Evolutionary conservation across 2,888 invertebrate genomes (phyloP), one percentile per base, ranked within the genome.

Genomic region (Melanchra persicariae): DNA sequence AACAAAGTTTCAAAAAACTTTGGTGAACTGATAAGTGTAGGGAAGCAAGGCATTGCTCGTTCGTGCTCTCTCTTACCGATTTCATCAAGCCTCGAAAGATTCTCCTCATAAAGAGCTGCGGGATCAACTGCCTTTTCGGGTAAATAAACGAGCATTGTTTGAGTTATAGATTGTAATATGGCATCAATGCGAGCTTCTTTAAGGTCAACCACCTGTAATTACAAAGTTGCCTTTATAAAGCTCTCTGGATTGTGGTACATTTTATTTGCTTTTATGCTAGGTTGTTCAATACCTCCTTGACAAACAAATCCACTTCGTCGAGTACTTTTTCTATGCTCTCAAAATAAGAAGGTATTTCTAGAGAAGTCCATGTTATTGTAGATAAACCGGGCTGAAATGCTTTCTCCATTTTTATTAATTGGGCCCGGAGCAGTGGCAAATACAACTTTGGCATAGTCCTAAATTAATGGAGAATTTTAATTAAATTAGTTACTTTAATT

Each of bases 331-430:
- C 94, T 51, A 98, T 97, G 26, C 95, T 93, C 1, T 94, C 93
- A 84, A 97, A 97, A 87, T 97, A 97, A 45, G 97, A 91, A 0
- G 97, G 96, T 81, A 98, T 97, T 87, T 97, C 97, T 83, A 98
- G 96, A 0, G 98, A 98, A 0, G 98, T 97, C 98, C 98, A 99
- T 0, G 98, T 98, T 24, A 98, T 97, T 1, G 97, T 97, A 0
- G 98, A 97, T 17, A 98, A 92, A 1, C 98, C 98, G 0, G 98
- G 98, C 90, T 97, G 97, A 79, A 98, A 97, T 0, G 97, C 97
- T 63, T 96, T 95, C 77, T 98, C 98, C 81, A 98, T 90, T 88
- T 97, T 97, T 75, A 97, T 95, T 17, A 98, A 92, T 73, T 97
- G 96, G 6, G 97, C 96, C 63, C 97, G 96, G 90, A 98, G 97